Evolutionary conservation across 2,113 vertebrate genomes (phyloP).

Genomic region (Varanus komodoensis): DNA sequence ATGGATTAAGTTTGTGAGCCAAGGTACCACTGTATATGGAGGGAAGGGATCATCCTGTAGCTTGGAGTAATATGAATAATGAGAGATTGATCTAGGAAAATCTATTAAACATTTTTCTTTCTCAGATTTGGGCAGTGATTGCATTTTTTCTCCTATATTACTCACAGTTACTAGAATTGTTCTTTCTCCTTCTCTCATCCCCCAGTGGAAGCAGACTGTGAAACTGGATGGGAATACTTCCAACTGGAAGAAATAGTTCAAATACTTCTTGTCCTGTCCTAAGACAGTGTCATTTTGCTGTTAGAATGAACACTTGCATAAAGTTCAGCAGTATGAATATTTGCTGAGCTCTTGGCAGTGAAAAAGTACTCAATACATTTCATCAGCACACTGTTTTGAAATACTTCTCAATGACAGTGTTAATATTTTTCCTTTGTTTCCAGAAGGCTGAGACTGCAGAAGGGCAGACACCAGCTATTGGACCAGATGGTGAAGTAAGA

Average conservation of each 20-base stretch:
- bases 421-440: not conserved
- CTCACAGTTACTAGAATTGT: not conserved
- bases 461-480: constrained; percentile 81
- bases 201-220: not conserved
- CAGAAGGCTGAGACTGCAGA: constrained; percentile 88
- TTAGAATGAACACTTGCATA: not conserved
- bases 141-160: not conserved
- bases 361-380: not conserved
- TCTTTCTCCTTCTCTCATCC: not conserved
- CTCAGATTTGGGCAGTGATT: not conserved
- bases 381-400: not conserved
- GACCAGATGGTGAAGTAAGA: constrained; percentile 93
- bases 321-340: not conserved
- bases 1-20: no score
- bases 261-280: not conserved
- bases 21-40: not conserved
- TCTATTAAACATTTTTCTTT: not conserved
- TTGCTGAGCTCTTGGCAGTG: not conserved
- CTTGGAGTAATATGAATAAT: not conserved
- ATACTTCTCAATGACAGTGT: not conserved
- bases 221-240: not conserved
- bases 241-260: not conserved
- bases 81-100: no score
- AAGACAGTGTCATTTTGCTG: not conserved
- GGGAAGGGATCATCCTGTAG: not conserved